Conservation (phyloP, 2,113 vertebrate genomes). For the Pomatostomus ruficeps region DNA sequence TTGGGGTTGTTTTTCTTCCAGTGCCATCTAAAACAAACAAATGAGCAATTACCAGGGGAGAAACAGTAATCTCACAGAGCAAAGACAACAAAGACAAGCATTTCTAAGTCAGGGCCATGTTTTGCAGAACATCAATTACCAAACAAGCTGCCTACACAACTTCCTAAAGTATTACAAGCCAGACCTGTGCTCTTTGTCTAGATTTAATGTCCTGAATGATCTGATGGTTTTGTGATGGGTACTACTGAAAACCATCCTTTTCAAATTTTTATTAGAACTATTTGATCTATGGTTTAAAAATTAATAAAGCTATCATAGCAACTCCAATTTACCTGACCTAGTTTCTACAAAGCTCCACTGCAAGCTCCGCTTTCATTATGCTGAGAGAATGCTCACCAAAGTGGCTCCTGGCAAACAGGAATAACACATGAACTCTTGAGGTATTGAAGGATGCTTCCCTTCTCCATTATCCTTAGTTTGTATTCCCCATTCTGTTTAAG, state of each 20-base stretch:
- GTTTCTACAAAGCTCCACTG: not conserved
- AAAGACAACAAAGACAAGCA: not conserved
- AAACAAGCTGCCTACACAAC: not conserved
- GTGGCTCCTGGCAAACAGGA: not conserved
- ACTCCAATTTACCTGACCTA: slow-evolving; percentile 10
- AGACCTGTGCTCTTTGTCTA: not conserved
- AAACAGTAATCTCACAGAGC: not conserved
- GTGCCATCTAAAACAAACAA: not conserved
- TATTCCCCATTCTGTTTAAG: not conserved
- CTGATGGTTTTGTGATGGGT: not conserved
- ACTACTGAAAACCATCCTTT: not conserved
- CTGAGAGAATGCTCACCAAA: not conserved
- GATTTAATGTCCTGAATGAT: not conserved
- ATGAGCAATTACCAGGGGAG: not conserved
- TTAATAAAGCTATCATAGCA: not conserved
- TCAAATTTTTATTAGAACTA: not conserved
- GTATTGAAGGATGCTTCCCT: not conserved
- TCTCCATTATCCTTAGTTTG: slow-evolving; percentile 17
- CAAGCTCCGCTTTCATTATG: not conserved
- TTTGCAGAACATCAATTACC: not conserved
- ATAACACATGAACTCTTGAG: not conserved
- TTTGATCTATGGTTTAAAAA: not conserved
- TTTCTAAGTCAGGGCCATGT: not conserved
- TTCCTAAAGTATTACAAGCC: not conserved
- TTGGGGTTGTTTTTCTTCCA: not conserved